phyloP scores from a whole-genome alignment of 1,140 invertebrate species.

The Drosophila erecta region DNA sequence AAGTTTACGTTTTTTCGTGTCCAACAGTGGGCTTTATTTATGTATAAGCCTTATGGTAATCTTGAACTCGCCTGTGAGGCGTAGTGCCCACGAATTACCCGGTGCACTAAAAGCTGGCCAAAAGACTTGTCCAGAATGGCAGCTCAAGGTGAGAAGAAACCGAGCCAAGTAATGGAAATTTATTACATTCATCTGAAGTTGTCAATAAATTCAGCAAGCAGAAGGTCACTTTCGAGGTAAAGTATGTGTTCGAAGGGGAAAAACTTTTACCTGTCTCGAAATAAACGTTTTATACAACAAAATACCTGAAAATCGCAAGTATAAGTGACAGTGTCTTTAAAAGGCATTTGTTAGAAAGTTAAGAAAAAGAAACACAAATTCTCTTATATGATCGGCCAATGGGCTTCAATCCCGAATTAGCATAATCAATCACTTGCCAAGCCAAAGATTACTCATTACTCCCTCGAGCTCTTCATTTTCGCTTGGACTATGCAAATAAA shows the following conservation, averaged over 20 bases:
- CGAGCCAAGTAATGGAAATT: slow-evolving; percentile 37
- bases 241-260: neutral
- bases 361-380: neutral
- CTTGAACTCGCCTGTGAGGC: slow-evolving; percentile 52
- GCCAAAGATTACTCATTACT: slow-evolving; percentile 29
- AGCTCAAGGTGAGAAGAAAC: slow-evolving; percentile 50
- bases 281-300: no score
- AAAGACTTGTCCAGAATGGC: slow-evolving; percentile 43
- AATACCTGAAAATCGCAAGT: no score
- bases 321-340: neutral
- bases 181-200: slow-evolving; percentile 38
- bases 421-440: slow-evolving; percentile 33
- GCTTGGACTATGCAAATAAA: slow-evolving; percentile 24
- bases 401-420: slow-evolving; percentile 16
- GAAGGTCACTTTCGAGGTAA: slow-evolving; percentile 13
- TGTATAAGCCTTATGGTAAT: slow-evolving; percentile 72
- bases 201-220: slow-evolving; percentile 9
- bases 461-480: slow-evolving; percentile 12
- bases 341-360: slow-evolving; percentile 8
- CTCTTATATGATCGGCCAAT: slow-evolving; percentile 13
- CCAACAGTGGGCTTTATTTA: slow-evolving; percentile 47
- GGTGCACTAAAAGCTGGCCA: slow-evolving; percentile 32
- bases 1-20: slow-evolving; percentile 42
- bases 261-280: no score
- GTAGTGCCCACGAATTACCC: slow-evolving; percentile 51